These are phyloP conservation scores for Cryptus armator DNA, from an alignment of 2,888 invertebrate genomes.

Conservation along the genomic window DNA sequence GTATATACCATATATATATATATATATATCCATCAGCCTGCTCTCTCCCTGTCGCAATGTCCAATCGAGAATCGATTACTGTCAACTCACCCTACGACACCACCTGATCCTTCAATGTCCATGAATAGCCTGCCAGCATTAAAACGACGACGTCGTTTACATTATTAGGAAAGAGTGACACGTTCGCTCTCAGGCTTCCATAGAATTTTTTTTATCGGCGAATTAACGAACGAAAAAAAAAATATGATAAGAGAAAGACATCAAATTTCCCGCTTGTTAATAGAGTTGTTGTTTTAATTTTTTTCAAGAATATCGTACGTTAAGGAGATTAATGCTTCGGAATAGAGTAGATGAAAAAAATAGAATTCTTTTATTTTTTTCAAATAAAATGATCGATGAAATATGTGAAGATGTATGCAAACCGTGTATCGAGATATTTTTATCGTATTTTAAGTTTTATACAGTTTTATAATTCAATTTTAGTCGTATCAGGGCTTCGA, in stretches of 20 bases:
- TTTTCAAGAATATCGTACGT: too few species aligned
- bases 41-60: constrained; percentile 16
- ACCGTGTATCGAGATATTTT: too few species aligned
- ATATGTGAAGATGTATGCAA: too few species aligned
- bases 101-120: constrained; percentile 49
- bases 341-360: too few species aligned
- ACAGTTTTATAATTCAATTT: too few species aligned
- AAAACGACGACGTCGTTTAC: constrained; percentile 42
- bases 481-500: too few species aligned
- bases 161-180: constrained; percentile 22
- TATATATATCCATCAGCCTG: neutral
- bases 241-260: neutral
- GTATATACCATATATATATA: neutral
- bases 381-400: too few species aligned
- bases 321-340: too few species aligned
- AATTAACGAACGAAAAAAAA: neutral
- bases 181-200: constrained; percentile 1
- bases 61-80: constrained; percentile 60
- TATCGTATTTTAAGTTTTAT: too few species aligned
- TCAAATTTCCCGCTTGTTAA: neutral
- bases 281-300: too few species aligned
- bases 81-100: constrained; percentile 40
- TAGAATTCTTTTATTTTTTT: too few species aligned
- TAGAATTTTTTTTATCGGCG: neutral
- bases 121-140: constrained; percentile 34